Conservation (phyloP, 2,888 invertebrate genomes). For the Gibbula magus region DNA sequence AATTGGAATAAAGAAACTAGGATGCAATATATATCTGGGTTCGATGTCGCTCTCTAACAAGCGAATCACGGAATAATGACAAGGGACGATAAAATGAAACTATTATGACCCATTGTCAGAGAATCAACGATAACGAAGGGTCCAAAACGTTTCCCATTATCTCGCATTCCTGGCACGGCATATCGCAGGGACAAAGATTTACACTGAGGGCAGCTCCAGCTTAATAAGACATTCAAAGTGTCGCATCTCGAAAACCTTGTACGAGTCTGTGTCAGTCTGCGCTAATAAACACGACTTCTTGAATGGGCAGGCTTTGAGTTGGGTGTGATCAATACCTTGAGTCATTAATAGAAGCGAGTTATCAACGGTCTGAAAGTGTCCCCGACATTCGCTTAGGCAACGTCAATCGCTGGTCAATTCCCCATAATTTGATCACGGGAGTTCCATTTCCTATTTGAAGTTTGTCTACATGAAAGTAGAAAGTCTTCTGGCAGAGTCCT, state of each 20-base stretch:
- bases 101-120: slow-evolving; percentile 6
- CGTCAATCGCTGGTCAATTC: slow-evolving; percentile 22
- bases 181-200: neutral
- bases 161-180: neutral
- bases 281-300: slow-evolving; percentile 1
- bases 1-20: neutral
- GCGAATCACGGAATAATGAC: neutral
- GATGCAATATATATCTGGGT: neutral
- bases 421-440: slow-evolving; percentile 21
- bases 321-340: neutral
- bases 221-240: slow-evolving; percentile 11
- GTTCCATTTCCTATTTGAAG: slow-evolving; percentile 22
- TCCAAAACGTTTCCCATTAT: neutral
- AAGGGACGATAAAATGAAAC: neutral
- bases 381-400: neutral
- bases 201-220: neutral
- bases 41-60: neutral
- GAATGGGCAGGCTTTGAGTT: neutral
- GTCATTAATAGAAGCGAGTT: slow-evolving; percentile 10
- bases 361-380: neutral
- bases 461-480: slow-evolving; percentile 19
- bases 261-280: neutral
- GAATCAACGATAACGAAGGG: neutral
- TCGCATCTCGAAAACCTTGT: neutral
- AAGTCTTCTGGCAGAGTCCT: neutral